Evolutionary conservation across 2,888 invertebrate species (phyloP).

Genomic region (Eupeodes luniger): DNA sequence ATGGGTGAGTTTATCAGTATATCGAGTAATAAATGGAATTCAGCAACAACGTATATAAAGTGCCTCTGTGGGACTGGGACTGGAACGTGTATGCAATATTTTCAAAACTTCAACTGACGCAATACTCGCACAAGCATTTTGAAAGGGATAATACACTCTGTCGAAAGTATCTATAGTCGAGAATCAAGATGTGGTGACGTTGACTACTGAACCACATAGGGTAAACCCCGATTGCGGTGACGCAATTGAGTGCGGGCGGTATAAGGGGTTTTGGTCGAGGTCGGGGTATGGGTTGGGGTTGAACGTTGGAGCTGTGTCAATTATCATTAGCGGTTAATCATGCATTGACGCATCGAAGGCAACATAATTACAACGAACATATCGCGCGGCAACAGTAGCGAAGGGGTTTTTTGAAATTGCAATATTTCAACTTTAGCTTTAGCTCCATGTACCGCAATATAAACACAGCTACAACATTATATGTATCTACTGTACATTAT

Average conservation of each 20-base stretch:
- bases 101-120: conserved; percentile 48
- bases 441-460: too few species aligned
- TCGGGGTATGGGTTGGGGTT: neutral
- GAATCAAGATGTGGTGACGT: conserved; percentile 51
- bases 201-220: conserved; percentile 37
- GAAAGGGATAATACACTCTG: conserved; percentile 51
- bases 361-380: conserved; percentile 17
- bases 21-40: neutral
- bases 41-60: neutral
- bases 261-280: neutral
- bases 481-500: neutral
- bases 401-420: conserved; percentile 37
- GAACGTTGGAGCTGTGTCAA: conserved; percentile 33
- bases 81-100: neutral
- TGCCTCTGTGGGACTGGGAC: conserved; percentile 24
- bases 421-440: conserved; percentile 13
- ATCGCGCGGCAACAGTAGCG: conserved; percentile 19
- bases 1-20: neutral
- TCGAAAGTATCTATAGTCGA: conserved; percentile 23
- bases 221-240: conserved; percentile 50
- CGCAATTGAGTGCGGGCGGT: conserved; percentile 38
- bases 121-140: conserved; percentile 36
- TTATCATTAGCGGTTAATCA: conserved; percentile 49
- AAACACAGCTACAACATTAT: neutral
- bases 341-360: conserved; percentile 50